A percentile compares a stretch with the other conserved stretches of the same genome.
Evolutionary conservation across 37 sponge, comb jelly and placozoan species (phyloP).

Genomic region (Spongilla lacustris): DNA sequence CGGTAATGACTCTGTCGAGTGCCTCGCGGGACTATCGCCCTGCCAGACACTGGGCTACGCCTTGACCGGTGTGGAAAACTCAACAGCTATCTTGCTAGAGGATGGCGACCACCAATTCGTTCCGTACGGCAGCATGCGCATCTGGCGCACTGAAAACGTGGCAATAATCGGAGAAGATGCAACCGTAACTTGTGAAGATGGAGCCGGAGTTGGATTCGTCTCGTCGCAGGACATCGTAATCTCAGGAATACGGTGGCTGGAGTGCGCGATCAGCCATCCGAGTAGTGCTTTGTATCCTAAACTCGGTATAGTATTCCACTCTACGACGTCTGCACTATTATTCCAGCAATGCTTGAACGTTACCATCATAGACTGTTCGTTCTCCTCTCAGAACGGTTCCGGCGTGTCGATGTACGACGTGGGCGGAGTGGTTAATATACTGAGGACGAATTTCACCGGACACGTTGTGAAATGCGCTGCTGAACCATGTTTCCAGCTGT

Average conservation of each 20-base stretch:
- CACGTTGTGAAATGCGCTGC: neutral
- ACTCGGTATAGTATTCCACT: neutral
- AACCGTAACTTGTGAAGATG: neutral
- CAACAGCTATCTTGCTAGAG: neutral
- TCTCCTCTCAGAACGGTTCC: slow-evolving; percentile 9
- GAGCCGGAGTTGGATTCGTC: neutral
- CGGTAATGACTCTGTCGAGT: neutral
- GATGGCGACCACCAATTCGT: neutral
- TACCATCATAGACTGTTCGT: neutral
- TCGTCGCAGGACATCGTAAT: neutral
- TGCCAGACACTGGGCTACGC: neutral
- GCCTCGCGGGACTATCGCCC: neutral
- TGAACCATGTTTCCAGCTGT: neutral
- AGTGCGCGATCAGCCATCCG: neutral
- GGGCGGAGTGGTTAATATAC: neutral
- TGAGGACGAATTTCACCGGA: neutral
- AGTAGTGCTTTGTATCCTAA: neutral
- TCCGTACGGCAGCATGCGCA: neutral
- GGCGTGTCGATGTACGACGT: slow-evolving; percentile 41
- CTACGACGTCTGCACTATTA: neutral
- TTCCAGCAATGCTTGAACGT: slow-evolving; percentile 20
- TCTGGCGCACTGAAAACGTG: neutral
- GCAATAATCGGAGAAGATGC: neutral
- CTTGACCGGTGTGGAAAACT: neutral
- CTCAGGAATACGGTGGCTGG: neutral